Percentiles rank a stretch among this genome's conserved stretches.
Evolutionary conservation across 2,113 vertebrate genomes (phyloP).

Genomic region (Gallinago media): DNA sequence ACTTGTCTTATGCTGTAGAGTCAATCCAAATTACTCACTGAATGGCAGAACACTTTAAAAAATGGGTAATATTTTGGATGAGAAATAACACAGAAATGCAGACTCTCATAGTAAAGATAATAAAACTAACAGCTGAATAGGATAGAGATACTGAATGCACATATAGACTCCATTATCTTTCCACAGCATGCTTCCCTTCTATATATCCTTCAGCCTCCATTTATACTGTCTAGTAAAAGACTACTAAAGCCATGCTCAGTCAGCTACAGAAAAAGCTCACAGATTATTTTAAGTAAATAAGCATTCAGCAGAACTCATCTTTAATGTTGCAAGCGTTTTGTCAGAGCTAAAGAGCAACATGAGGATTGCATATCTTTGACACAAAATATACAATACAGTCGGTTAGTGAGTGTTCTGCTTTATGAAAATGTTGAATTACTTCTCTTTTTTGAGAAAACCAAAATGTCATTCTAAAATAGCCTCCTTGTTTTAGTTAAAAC

Average conservation of each 20-base stretch:
- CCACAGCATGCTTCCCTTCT: not conserved
- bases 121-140: not conserved
- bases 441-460: not conserved
- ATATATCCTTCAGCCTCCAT: not conserved
- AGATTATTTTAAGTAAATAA: constrained; percentile 43
- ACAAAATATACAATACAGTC: not conserved
- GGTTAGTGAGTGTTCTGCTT: not conserved
- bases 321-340: not conserved
- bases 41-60: not conserved
- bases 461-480: not conserved
- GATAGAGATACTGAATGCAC: not conserved
- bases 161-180: not conserved
- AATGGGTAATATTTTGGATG: not conserved
- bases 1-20: not conserved
- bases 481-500: not conserved
- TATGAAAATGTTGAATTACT: not conserved
- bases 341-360: not conserved
- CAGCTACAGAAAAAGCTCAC: not conserved
- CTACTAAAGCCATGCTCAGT: not conserved
- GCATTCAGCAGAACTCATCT: not conserved
- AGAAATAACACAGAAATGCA: constrained; percentile 8
- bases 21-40: not conserved
- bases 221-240: not conserved
- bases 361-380: not conserved
- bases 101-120: not conserved